A percentile compares a stretch with the other conserved stretches of the same genome.
Conservation (phyloP, 2,113 vertebrate species). For the Charadrius vociferus region DNA sequence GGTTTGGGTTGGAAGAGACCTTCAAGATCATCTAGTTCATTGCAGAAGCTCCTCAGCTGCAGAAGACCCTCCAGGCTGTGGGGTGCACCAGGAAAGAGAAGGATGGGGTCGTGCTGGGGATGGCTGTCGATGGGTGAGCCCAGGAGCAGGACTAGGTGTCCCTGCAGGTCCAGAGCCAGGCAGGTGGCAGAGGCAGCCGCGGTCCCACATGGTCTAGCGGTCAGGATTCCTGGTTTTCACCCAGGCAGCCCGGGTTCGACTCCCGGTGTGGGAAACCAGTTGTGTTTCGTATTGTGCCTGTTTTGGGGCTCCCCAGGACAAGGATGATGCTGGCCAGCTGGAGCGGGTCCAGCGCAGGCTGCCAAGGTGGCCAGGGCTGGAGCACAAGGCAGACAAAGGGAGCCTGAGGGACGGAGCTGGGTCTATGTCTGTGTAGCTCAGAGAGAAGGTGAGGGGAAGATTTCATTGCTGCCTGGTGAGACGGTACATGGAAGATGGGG, state of each 20-base stretch:
- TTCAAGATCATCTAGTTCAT: not conserved
- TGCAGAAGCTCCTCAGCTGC: not conserved
- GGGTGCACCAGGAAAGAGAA: not conserved
- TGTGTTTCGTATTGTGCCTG: too few species aligned
- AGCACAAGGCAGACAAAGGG: accelerated
- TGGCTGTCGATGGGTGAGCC: not conserved
- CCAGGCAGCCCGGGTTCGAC: not conserved
- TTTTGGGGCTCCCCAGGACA: not conserved
- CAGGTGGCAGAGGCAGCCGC: accelerated
- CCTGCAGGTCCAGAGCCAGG: too few species aligned
- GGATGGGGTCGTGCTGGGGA: too few species aligned
- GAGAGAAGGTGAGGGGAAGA: accelerated
- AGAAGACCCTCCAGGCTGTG: not conserved
- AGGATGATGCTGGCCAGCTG: not conserved
- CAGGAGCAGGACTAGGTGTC: not conserved
- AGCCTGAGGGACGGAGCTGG: not conserved
- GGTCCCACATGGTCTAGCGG: not conserved
- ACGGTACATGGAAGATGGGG: accelerated
- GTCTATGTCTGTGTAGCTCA: not conserved
- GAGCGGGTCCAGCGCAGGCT: accelerated
- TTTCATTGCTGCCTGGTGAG: not conserved
- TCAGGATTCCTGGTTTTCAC: conserved; percentile 29
- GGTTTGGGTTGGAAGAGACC: not conserved
- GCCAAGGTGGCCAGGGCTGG: not conserved
- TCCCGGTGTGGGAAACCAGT: not conserved